Evolutionary conservation across 2,797 vertebrate genomes (phyloP), one percentile per base, ranked within the genome.

Genomic region (Pangasius sanitwongsei): DNA sequence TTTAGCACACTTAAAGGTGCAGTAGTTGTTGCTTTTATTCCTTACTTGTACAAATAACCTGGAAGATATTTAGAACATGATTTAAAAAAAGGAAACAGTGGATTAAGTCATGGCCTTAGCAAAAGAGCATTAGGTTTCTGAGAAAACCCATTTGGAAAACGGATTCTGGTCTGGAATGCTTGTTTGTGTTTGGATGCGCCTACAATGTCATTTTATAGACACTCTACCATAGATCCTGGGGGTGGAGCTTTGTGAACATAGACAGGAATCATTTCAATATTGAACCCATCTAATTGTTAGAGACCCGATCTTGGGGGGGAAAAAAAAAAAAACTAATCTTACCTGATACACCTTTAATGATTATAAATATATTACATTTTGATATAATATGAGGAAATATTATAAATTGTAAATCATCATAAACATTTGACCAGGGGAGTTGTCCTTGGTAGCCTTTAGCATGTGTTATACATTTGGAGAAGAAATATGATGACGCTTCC

Each of bases 401-500:
- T 72, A 6, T 20, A 20, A 6, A 74, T 44, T 44, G 7, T 23
- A 12, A 50, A 28, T 28, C 25, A 31, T 34, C n/a, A 18, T 80
- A 9, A 57, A 57, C 1, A 11, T 34, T n/a, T 57, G 16, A 9
- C 50, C 77, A 34, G 53, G 11, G 34, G 53, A 81, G 9, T 34
- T 81, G 44, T 53, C 13, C 9, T 57, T 34, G 8, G 31, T 57
- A 57, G 28, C 8, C 16, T 55, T 31, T 55, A 23, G 18, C 16
- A 55, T 34, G 53, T 81, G 1, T 59, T 31, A 23, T 37, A 23
- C 18, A 81, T 59, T 81, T 37, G 13, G 18, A 12, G 4, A 23
- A 34, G 18, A 12, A 44, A 16, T 4, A 48, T 44, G 44, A 44
- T 67, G 61, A 18, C 37, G 2, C 61, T 84, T 84, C 96, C 96